phyloP scores from a whole-genome alignment of 2,888 invertebrate genomes.

The Nowickia ferox region DNA sequence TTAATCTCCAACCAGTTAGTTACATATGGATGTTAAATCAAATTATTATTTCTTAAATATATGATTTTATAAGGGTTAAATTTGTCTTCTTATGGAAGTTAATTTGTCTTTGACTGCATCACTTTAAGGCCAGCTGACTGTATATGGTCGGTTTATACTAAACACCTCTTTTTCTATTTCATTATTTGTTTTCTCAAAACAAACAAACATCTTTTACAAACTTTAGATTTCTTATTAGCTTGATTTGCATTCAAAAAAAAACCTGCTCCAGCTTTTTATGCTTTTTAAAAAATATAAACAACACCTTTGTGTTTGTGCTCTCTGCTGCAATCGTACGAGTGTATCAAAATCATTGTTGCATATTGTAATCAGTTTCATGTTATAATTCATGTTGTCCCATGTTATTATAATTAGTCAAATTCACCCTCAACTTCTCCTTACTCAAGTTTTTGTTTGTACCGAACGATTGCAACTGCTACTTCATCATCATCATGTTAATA shows the following conservation, averaged over 20 bases:
- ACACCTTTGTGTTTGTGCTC: slow-evolving; percentile 46
- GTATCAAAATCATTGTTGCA: slow-evolving; percentile 62
- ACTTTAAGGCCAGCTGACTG: neutral
- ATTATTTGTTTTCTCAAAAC: slow-evolving; percentile 8
- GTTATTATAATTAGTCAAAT: slow-evolving; percentile 65
- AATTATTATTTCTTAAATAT: no score
- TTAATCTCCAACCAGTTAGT: no score
- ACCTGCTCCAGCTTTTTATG: neutral
- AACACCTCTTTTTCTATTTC: neutral
- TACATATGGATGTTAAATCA: no score
- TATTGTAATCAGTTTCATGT: slow-evolving; percentile 65
- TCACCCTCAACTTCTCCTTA: slow-evolving; percentile 22
- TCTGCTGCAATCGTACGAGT: slow-evolving; percentile 41
- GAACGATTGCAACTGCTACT: neutral
- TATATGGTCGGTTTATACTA: neutral
- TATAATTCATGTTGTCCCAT: slow-evolving; percentile 58
- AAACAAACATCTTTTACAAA: neutral
- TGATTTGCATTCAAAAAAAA: neutral
- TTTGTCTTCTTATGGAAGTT: neutral
- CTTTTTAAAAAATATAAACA: slow-evolving; percentile 35
- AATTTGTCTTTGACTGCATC: neutral
- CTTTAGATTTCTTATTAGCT: slow-evolving; percentile 47
- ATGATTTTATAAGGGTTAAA: neutral
- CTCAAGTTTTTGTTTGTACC: slow-evolving; percentile 20
- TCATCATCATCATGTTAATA: neutral